Conservation (phyloP, 2,888 invertebrate genomes). For the Luffia ferchaultella region DNA sequence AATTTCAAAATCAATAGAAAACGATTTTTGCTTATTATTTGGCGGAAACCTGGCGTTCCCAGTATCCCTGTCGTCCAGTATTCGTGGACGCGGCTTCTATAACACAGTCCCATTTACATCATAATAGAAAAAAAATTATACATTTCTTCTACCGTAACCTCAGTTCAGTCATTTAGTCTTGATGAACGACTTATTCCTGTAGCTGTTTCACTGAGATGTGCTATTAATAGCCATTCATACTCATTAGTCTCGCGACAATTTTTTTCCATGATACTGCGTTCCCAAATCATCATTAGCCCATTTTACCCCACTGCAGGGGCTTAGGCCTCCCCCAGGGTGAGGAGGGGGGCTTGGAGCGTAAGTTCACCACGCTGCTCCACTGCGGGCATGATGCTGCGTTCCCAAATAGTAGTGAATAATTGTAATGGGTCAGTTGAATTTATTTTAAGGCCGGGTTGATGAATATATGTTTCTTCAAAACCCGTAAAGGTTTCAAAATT, state of each 20-base stretch:
- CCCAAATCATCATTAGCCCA: too few relatives aligned
- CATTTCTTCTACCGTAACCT: not conserved
- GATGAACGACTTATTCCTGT: too few relatives aligned
- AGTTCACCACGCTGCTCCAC: too few relatives aligned
- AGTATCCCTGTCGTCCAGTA: conserved; percentile 4
- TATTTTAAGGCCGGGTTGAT: too few relatives aligned
- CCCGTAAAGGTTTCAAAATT: too few relatives aligned
- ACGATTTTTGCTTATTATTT: not conserved
- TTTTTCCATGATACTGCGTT: not conserved
- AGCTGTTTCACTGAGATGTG: not conserved
- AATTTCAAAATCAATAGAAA: conserved; percentile 3
- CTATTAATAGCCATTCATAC: conserved; percentile 4
- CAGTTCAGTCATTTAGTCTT: conserved; percentile 1
- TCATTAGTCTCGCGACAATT: conserved; percentile 6
- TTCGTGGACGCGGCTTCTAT: not conserved
- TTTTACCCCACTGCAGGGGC: too few relatives aligned
- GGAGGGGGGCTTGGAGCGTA: too few relatives aligned
- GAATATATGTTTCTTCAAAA: too few relatives aligned
- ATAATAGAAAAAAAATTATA: conserved; percentile 4
- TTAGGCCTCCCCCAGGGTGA: too few relatives aligned
- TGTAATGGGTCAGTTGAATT: too few relatives aligned
- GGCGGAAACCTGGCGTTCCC: not conserved
- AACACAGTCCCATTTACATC: conserved; percentile 2
- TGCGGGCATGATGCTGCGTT: too few relatives aligned
- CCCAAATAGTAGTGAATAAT: too few relatives aligned